phyloP scores from a whole-genome alignment of 2,113 vertebrate genomes.

The Perca schrenkii region DNA sequence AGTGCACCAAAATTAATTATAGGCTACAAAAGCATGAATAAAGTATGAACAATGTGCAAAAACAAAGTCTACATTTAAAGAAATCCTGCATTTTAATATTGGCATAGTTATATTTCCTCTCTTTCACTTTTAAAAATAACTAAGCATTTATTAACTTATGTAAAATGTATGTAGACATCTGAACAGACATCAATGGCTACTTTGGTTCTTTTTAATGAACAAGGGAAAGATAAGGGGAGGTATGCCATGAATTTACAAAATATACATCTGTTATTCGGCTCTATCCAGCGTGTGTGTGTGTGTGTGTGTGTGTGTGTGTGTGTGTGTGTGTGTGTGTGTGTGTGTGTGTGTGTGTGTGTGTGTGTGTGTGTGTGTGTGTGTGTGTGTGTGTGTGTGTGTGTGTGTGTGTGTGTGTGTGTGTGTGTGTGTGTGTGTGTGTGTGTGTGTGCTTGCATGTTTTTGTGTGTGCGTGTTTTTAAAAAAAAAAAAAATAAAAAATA shows the following conservation, averaged over 20 bases:
- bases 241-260: constrained; percentile 62
- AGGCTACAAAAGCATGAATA: constrained; percentile 61
- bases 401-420: too few species aligned
- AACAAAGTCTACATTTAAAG: constrained; percentile 64
- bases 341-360: too few species aligned
- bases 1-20: constrained; percentile 62
- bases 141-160: constrained; percentile 49
- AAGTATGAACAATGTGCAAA: constrained; percentile 75
- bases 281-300: constrained; percentile 9
- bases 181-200: constrained; percentile 60
- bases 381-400: too few species aligned
- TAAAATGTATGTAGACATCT: constrained; percentile 52
- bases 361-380: too few species aligned
- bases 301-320: constrained; percentile 9
- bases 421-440: too few species aligned
- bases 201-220: constrained; percentile 67
- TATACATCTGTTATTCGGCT: constrained; percentile 56
- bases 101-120: constrained; percentile 48
- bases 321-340: background rate
- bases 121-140: constrained; percentile 62
- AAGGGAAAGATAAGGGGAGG: constrained; percentile 16
- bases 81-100: constrained; percentile 59
- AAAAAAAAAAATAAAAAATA: too few species aligned
- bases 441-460: background rate
- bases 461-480: background rate